Evolutionary conservation across 2,113 vertebrate species (phyloP).

Genomic region (Myotis yumanensis): DNA sequence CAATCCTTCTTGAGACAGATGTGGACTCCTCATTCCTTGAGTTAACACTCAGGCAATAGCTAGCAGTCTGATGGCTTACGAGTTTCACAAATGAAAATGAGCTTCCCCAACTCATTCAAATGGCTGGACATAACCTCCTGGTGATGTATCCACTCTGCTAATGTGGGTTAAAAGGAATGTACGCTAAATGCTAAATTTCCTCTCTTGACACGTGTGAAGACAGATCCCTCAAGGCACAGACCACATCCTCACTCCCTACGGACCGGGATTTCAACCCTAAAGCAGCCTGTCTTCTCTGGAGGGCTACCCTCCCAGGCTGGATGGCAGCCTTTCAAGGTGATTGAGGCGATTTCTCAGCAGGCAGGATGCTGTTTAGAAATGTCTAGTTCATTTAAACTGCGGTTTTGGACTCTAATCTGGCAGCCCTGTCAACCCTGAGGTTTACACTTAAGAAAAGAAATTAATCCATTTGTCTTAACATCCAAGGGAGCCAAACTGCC

Average conservation of each 20-base stretch:
- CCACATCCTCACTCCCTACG: neutral
- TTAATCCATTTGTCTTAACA: neutral
- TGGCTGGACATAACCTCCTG: neutral
- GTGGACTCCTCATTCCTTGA: too few relatives aligned
- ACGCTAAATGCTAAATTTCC: neutral
- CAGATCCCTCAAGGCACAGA: too few relatives aligned
- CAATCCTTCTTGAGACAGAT: too few relatives aligned
- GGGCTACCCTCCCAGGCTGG: neutral
- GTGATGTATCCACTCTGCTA: neutral
- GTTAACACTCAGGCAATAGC: neutral
- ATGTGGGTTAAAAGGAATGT: neutral
- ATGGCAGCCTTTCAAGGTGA: neutral
- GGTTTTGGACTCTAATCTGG: neutral
- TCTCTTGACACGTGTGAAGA: neutral
- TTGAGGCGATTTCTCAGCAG: neutral
- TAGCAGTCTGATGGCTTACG: rapidly evolving
- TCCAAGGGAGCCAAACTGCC: neutral
- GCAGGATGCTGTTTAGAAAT: neutral
- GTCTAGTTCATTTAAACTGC: neutral
- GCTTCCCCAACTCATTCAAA: too few relatives aligned
- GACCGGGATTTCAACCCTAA: rapidly evolving
- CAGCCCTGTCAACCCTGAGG: neutral
- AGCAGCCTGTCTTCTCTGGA: neutral
- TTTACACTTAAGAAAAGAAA: neutral
- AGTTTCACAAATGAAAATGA: neutral